phyloP scores from a whole-genome alignment of 2,113 vertebrate genomes.

The Lepus europaeus region DNA sequence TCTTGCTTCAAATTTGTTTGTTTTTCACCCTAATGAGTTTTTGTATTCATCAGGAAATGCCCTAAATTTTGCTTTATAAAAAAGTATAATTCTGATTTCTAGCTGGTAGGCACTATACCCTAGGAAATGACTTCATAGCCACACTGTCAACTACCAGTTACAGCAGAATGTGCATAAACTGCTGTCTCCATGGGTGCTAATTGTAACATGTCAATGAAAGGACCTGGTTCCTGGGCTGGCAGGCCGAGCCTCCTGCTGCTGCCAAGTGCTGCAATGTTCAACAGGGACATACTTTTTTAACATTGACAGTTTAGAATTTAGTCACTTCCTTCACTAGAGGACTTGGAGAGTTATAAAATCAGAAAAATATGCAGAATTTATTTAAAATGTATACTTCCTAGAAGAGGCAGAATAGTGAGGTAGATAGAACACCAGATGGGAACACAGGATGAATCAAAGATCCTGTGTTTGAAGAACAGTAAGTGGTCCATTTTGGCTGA shows the following conservation, averaged over 20 bases:
- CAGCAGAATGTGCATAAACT: slow-evolving; percentile 56
- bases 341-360: slow-evolving; percentile 62
- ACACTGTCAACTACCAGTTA: slow-evolving; percentile 69
- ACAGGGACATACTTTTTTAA: slow-evolving; percentile 70
- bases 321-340: slow-evolving; percentile 52
- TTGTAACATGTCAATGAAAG: slow-evolving; percentile 72
- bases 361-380: slow-evolving; percentile 55
- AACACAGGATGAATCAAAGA: slow-evolving; percentile 57
- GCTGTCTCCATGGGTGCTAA: slow-evolving; percentile 68
- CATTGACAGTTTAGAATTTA: slow-evolving; percentile 58
- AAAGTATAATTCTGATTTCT: slow-evolving; percentile 61
- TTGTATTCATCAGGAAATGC: slow-evolving; percentile 50
- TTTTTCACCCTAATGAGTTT: slow-evolving; percentile 27
- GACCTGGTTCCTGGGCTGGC: slow-evolving; percentile 49
- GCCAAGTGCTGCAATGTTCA: slow-evolving; percentile 54
- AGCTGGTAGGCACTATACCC: slow-evolving; percentile 37
- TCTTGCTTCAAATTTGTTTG: slow-evolving; percentile 23
- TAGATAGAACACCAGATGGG: slow-evolving; percentile 7
- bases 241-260: slow-evolving; percentile 48
- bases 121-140: slow-evolving; percentile 63
- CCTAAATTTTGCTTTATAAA: slow-evolving; percentile 59
- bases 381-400: slow-evolving; percentile 13
- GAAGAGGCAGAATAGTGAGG: slow-evolving; percentile 51
- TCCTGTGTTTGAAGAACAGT: slow-evolving; percentile 42
- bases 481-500: slow-evolving; percentile 19